Base-by-base conservation (phyloP, 2,888 invertebrate species). In the Heliconius cydno region DNA sequence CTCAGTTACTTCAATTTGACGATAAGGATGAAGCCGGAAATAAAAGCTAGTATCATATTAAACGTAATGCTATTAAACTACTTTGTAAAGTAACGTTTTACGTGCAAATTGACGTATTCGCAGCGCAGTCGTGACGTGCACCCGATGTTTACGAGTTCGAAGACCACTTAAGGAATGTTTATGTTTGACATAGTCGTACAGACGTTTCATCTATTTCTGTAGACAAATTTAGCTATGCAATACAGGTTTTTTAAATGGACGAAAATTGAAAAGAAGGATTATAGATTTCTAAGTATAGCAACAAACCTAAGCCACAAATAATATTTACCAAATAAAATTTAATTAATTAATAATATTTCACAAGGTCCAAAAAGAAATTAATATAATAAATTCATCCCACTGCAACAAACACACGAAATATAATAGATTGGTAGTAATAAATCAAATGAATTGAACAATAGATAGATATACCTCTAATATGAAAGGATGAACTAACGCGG, bases 401-500 rank as follows among this genome's bases (percentile, higher is more conserved):
- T n/a, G 3, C 15, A 7, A 65, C 6, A 15, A 52, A 19, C 52
- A 7, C 52, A 22, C 7, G 7, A 73, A 22, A 60, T 57, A 15
- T 60, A 22, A 57, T 38, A 65, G 63, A 41, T 75, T 5, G 10
- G 19, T 30, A 28, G 5, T 65, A 28, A 28, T 66, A 75, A 28
- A 75, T 75, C 66, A 75, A 30, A 30, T 41, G 0, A 10, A 7
- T 66, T 72, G 65, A 67, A 60, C 78, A 75, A 75, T 75, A 30
- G 68, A 68, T 75, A 72, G 10, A n/a, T n/a, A 60, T n/a, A 52
- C 0, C 57, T 57, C 57, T 22, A 57, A 60, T 60, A 70, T 66
- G 57, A 77, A 79, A 76, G 90, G 89, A 90, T 88, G 85, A 88
- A 90, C 90, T 90, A 89, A 85, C 68, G 87, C 84, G 86, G 86